Percentiles rank a stretch among this genome's conserved stretches.
Conservation (phyloP, 2,797 vertebrate genomes). For the Takifugu ocellatus region DNA sequence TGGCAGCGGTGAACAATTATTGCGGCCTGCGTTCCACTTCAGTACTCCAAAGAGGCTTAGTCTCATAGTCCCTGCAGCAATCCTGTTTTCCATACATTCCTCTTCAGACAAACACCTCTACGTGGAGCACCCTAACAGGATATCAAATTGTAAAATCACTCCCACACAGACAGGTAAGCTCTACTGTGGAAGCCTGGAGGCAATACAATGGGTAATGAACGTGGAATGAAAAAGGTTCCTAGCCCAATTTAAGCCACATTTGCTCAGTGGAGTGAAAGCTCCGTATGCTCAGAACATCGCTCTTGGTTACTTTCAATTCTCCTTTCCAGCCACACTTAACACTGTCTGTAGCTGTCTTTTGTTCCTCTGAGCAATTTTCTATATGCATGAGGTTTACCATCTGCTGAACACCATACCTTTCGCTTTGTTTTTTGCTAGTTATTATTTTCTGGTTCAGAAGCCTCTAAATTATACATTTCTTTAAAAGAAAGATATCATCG, state of each 20-base stretch:
- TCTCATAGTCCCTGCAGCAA: constrained; percentile 10
- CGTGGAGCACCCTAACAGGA: constrained; percentile 30
- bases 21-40: constrained; percentile 13
- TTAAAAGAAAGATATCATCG: no score
- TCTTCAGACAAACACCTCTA: constrained; percentile 43
- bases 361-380: not conserved
- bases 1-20: constrained; percentile 8
- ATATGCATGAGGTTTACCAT: not conserved
- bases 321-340: no score
- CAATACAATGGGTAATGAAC: not conserved
- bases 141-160: constrained; percentile 31
- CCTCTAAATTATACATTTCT: not conserved
- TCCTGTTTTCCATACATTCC: constrained; percentile 19
- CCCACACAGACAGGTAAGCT: constrained; percentile 39
- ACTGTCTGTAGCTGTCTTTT: not conserved
- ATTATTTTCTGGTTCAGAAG: not conserved
- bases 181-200: constrained; percentile 14
- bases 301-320: no score
- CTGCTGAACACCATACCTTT: not conserved
- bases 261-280: not conserved
- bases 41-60: constrained; percentile 22
- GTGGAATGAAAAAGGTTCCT: not conserved
- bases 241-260: not conserved
- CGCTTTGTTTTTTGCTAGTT: not conserved
- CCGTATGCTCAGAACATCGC: not conserved